Base-by-base conservation (phyloP, 2,888 invertebrate species). In the Chrysopilus asiliformis region DNA sequence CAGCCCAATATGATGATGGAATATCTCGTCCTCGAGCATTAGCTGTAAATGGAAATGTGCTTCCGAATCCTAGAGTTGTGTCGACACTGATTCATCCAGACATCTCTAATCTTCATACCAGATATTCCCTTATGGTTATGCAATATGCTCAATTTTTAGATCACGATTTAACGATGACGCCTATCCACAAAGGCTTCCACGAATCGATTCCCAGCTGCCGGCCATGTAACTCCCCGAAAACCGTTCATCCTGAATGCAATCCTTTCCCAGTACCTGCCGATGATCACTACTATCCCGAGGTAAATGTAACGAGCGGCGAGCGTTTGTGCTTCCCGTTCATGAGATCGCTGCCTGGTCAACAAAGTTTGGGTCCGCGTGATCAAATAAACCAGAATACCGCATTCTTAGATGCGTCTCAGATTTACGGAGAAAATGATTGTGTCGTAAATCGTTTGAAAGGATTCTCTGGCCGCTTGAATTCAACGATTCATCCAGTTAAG, bases 331-430 rank as follows among this genome's bases (percentile, higher is more conserved):
- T 94, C 65, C 90, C 93, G 0, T 93, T 90, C 58, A 91, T 91
- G 78, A 74, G 93, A 53, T 91, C 90, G 32, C 64, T 94, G 43
- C 89, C 93, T 0, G 93, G 93, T 16, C 93, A 91, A 53, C 79
- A 86, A 49, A 76, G 79, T 36, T 66, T 94, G 29, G 82, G 90
- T 8, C 83, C 89, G 1, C 72, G 94, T 40, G 91, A 93, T 50
- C 93, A 93, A 66, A 79, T 90, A 12, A 94, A 95, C 59, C 87
- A 91, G 56, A 91, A 91, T 55, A 86, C 91, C 0, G 86, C 86
- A 0, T 94, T 79, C 61, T 66, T 94, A 36, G 91, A 91, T 53
- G 82, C 69, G 0, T 90, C 90, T 0, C 82, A 82, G 44, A 67
- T 95, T 16, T 94, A 94, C 53, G 94, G 94, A 1, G 89, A 90